These are phyloP conservation scores for Lathamus discolor DNA, from an alignment of 2,113 vertebrate species.

Conservation along the genomic window DNA sequence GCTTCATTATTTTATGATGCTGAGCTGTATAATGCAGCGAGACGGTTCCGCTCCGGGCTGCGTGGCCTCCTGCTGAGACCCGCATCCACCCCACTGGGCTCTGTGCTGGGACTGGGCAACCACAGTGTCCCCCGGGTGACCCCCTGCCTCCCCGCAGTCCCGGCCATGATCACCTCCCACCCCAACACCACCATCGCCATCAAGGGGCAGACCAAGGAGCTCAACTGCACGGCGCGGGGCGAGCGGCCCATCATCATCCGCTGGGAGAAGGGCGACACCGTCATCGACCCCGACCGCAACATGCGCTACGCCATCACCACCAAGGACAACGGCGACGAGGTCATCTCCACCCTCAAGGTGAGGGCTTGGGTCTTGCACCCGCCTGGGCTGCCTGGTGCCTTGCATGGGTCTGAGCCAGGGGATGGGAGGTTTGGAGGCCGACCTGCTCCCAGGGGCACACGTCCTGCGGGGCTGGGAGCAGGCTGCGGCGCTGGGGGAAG, in stretches of 20 bases:
- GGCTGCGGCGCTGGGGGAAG: not conserved
- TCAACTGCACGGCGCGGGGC: conserved; percentile 95
- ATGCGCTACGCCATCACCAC: conserved; percentile 92
- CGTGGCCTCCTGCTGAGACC: not conserved
- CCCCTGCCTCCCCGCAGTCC: conserved; percentile 74
- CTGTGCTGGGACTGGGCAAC: rapidly evolving
- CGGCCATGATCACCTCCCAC: conserved; percentile 97
- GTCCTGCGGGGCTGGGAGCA: not conserved
- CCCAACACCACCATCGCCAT: conserved; percentile 98
- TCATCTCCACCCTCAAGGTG: conserved; percentile 95
- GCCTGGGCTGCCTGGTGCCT: rapidly evolving
- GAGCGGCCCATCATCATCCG: conserved; percentile 98
- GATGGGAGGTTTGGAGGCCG: not conserved
- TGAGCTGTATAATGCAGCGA: conserved; percentile 25
- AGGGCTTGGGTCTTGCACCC: not conserved
- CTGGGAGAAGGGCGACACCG: conserved; percentile 97
- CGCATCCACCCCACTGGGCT: rapidly evolving
- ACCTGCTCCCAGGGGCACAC: not conserved
- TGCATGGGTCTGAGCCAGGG: not conserved
- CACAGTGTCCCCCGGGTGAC: rapidly evolving
- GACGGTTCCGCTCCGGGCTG: not conserved
- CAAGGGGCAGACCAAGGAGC: conserved; percentile 94
- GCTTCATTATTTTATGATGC: conserved; percentile 77
- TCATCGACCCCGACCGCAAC: conserved; percentile 95
- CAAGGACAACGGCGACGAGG: conserved; percentile 94